These are phyloP conservation scores for Dolichallabes microphthalmus DNA, from an alignment of 2,113 vertebrate species.

Conservation along the genomic window DNA sequence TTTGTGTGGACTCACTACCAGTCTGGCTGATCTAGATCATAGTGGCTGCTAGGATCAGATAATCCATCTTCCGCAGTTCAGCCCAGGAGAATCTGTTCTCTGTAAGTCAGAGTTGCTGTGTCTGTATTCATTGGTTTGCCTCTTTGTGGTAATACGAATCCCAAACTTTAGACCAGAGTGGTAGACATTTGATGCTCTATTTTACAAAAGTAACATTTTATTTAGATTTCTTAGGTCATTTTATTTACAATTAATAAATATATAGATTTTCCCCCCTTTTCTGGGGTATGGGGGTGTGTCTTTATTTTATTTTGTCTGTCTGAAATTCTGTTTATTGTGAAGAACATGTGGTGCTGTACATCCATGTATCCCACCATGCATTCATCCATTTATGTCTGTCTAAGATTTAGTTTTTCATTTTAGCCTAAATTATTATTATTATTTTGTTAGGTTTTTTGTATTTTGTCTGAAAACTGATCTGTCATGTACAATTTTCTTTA, in stretches of 20 bases:
- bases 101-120: constrained; percentile 63
- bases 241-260: neutral
- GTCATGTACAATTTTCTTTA: too few species aligned
- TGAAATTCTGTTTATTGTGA: neutral
- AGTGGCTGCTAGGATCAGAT: constrained; percentile 70
- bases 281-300: neutral
- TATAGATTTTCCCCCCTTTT: neutral
- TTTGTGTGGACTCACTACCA: constrained; percentile 51
- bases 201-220: neutral
- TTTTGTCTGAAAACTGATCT: too few species aligned
- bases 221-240: neutral
- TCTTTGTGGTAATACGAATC: neutral
- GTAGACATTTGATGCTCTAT: neutral
- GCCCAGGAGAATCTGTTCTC: constrained; percentile 68
- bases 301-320: neutral
- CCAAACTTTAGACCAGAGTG: neutral
- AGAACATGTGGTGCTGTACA: too few species aligned
- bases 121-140: neutral
- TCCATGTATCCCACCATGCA: too few species aligned
- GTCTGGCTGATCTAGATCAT: constrained; percentile 66
- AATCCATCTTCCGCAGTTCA: constrained; percentile 72
- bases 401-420: too few species aligned
- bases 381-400: too few species aligned
- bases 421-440: too few species aligned
- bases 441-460: too few species aligned